Percentiles rank a stretch among this genome's conserved stretches.
phyloP scores from a whole-genome alignment of 2,888 invertebrate genomes.

The Drosophila differens region DNA sequence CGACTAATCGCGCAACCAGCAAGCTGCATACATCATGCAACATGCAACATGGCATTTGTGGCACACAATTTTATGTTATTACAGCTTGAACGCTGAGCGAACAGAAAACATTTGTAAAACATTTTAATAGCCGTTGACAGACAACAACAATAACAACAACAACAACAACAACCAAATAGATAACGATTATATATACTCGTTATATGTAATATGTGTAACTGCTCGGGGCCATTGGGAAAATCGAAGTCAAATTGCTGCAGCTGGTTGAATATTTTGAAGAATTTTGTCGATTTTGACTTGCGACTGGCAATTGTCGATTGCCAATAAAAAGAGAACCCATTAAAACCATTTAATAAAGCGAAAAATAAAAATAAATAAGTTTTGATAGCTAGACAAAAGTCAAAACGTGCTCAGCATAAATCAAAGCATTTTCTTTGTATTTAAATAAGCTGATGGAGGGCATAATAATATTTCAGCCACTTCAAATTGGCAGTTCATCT shows the following conservation, averaged over 20 bases:
- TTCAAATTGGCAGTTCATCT: slow-evolving; percentile 25
- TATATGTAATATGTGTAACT: slow-evolving; percentile 14
- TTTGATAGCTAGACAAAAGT: slow-evolving; percentile 16
- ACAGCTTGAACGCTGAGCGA: slow-evolving; percentile 51
- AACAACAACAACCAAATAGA: slow-evolving; percentile 31
- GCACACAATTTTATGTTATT: slow-evolving; percentile 68
- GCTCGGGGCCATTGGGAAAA: slow-evolving; percentile 46
- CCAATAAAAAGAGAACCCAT: slow-evolving; percentile 6
- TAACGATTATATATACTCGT: slow-evolving; percentile 26
- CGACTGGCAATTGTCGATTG: slow-evolving; percentile 2
- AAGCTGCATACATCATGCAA: slow-evolving; percentile 22
- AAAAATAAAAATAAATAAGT: slow-evolving; percentile 2
- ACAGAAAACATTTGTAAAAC: slow-evolving; percentile 79
- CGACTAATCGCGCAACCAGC: slow-evolving; percentile 1
- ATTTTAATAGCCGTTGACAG: slow-evolving; percentile 78
- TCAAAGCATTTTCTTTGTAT: slow-evolving; percentile 7
- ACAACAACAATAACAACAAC: slow-evolving; percentile 47
- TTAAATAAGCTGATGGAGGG: slow-evolving; percentile 7
- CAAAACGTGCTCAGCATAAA: slow-evolving; percentile 51
- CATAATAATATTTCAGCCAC: slow-evolving; percentile 9
- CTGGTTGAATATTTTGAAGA: slow-evolving; percentile 41
- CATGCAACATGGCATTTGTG: slow-evolving; percentile 51
- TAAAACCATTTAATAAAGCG: slow-evolving; percentile 31
- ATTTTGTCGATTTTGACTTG: slow-evolving; percentile 24
- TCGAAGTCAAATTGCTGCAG: slow-evolving; percentile 43